Percentiles rank a stretch among this genome's conserved stretches.
Conservation (phyloP, 2,888 invertebrate species). For the Acrobasis consociella region DNA sequence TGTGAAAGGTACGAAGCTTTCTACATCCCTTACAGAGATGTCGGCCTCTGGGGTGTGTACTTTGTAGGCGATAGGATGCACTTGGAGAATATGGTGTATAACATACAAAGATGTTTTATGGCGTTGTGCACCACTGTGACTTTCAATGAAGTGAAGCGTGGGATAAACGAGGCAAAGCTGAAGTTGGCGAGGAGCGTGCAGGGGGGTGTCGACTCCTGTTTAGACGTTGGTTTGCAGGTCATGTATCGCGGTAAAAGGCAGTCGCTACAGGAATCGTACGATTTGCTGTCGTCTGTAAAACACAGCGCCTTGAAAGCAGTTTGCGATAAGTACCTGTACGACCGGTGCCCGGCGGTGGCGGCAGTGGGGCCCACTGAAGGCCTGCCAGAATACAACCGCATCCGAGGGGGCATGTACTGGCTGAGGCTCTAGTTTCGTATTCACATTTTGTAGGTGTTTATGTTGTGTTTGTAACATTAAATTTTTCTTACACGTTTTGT, state of each 20-base stretch:
- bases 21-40: slow-evolving; percentile 98
- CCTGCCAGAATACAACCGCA: slow-evolving; percentile 90
- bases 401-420: slow-evolving; percentile 80
- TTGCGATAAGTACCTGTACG: slow-evolving; percentile 93
- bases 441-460: neutral
- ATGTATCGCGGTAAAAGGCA: slow-evolving; percentile 94
- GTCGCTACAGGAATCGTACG: slow-evolving; percentile 92
- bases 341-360: slow-evolving; percentile 95
- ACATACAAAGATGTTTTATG: slow-evolving; percentile 92
- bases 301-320: slow-evolving; percentile 89
- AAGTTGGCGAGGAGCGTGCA: slow-evolving; percentile 95
- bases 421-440: neutral
- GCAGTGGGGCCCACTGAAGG: slow-evolving; percentile 94
- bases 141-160: slow-evolving; percentile 93
- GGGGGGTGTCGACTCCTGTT: slow-evolving; percentile 94
- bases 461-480: neutral
- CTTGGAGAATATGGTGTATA: slow-evolving; percentile 86
- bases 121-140: slow-evolving; percentile 91
- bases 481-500: too few relatives aligned
- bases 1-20: slow-evolving; percentile 97
- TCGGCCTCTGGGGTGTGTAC: slow-evolving; percentile 97
- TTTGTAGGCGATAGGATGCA: slow-evolving; percentile 88
- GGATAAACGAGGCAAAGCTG: slow-evolving; percentile 94
- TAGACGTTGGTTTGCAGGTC: slow-evolving; percentile 97
- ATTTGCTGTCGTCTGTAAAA: slow-evolving; percentile 90